Percentiles rank a stretch among this genome's conserved stretches.
Evolutionary conservation across 2,797 vertebrate genomes (phyloP).

Genomic region (Valencia hispanica): DNA sequence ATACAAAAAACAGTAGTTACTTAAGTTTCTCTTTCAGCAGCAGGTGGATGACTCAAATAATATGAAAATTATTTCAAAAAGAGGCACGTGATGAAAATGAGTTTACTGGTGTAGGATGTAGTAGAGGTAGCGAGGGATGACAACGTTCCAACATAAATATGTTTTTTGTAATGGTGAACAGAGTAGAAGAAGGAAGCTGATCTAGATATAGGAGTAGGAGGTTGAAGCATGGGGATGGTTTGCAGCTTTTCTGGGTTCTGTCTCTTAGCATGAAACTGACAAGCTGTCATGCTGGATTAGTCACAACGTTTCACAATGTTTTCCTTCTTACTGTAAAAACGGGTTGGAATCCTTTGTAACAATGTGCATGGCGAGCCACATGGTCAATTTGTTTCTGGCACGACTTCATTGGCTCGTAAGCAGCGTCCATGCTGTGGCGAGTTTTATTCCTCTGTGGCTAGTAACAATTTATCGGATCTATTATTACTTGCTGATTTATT

Average conservation of each 20-base stretch:
- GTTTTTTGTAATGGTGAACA: constrained; percentile 37
- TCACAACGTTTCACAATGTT: constrained; percentile 62
- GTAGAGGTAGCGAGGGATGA: constrained; percentile 57
- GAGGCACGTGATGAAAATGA: constrained; percentile 31
- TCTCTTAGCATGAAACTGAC: constrained; percentile 71
- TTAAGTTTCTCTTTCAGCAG: constrained; percentile 59
- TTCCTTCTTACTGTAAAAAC: constrained; percentile 64
- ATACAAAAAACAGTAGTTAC: constrained; percentile 59
- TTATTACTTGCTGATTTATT: constrained; percentile 21
- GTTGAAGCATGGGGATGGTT: constrained; percentile 62
- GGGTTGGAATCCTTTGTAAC: constrained; percentile 54
- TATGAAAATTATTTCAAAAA: constrained; percentile 42
- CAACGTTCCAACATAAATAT: constrained; percentile 71
- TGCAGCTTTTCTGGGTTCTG: constrained; percentile 74
- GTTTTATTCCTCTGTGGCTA: constrained; percentile 28
- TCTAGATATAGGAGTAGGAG: constrained; percentile 41
- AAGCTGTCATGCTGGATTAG: constrained; percentile 77
- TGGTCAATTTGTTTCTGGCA: constrained; percentile 60
- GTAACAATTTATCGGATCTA: constrained; percentile 2
- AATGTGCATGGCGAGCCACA: constrained; percentile 38
- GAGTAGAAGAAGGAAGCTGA: constrained; percentile 12
- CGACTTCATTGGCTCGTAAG: constrained; percentile 51
- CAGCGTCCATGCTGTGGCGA: constrained; percentile 27
- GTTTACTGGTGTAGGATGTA: constrained; percentile 51
- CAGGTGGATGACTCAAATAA: constrained; percentile 63